Conservation (phyloP, 2,888 invertebrate species). For the Drosophila anomelani region DNA sequence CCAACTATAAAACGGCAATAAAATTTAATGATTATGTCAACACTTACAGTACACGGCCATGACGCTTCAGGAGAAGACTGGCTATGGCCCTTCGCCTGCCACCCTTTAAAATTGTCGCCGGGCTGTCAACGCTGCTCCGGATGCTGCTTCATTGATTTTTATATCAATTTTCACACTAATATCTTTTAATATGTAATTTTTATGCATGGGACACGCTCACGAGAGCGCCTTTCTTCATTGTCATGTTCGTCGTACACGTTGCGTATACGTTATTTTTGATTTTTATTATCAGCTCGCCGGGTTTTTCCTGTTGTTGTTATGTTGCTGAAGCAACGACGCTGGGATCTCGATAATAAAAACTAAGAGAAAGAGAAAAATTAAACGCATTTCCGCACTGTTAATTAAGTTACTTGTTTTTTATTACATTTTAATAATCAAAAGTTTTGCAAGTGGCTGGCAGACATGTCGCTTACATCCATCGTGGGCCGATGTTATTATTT, state of each 20-base stretch:
- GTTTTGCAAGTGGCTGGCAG: constrained; percentile 50
- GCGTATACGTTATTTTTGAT: constrained; percentile 71
- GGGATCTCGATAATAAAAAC: constrained; percentile 49
- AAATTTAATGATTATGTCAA: constrained; percentile 80
- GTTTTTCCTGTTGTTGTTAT: constrained; percentile 27
- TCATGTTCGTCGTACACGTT: constrained; percentile 41
- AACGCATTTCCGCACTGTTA: constrained; percentile 59
- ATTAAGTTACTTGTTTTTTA: constrained; percentile 76
- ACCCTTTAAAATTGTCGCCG: constrained; percentile 72
- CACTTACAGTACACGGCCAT: constrained; percentile 68
- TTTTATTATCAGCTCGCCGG: constrained; percentile 64
- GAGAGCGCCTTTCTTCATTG: constrained; percentile 46
- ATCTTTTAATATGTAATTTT: constrained; percentile 78
- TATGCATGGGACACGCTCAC: constrained; percentile 66
- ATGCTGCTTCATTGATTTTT: constrained; percentile 74
- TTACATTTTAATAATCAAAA: constrained; percentile 77
- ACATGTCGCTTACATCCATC: constrained; percentile 29
- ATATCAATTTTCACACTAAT: constrained; percentile 81
- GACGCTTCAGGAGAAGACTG: constrained; percentile 64
- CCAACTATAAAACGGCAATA: constrained; percentile 58
- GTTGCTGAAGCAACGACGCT: constrained; percentile 32
- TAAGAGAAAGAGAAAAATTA: constrained; percentile 9
- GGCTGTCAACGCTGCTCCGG: constrained; percentile 26
- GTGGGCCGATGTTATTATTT: constrained; percentile 9
- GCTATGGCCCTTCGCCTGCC: constrained; percentile 31